Conservation (phyloP, 2,113 vertebrate genomes). For the Mus spicilegus region DNA sequence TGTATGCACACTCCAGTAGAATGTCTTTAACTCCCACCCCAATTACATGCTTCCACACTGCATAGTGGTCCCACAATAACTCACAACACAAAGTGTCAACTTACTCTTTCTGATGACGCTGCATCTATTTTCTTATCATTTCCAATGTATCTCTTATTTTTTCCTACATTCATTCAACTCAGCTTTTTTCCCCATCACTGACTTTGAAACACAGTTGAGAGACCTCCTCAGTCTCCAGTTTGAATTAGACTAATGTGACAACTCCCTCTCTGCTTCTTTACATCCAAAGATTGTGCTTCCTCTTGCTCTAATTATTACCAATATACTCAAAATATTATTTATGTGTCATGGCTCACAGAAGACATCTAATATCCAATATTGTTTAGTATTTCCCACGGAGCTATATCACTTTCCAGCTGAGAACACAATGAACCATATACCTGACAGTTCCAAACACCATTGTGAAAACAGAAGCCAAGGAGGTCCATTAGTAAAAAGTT, state of each 20-base stretch:
- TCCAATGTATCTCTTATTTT: background rate
- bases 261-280: background rate
- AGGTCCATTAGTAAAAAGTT: background rate
- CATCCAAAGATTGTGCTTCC: background rate
- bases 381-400: constrained; percentile 8
- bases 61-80: background rate
- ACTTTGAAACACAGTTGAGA: background rate
- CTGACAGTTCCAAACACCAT: background rate
- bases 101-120: background rate
- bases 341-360: background rate
- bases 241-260: fast-evolving
- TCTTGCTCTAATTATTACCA: constrained; percentile 36
- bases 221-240: background rate
- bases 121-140: background rate
- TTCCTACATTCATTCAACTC: background rate
- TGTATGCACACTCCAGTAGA: background rate
- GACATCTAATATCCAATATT: background rate
- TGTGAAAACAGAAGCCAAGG: background rate
- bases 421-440: background rate
- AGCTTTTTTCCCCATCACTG: background rate
- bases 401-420: background rate
- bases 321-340: background rate
- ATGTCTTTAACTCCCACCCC: background rate
- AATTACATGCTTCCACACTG: too few species aligned
- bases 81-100: background rate